A percentile compares a stretch with the other conserved stretches of the same genome.
Evolutionary conservation across 1,140 invertebrate species (phyloP).

Genomic region (Drosophila quadrilineata): DNA sequence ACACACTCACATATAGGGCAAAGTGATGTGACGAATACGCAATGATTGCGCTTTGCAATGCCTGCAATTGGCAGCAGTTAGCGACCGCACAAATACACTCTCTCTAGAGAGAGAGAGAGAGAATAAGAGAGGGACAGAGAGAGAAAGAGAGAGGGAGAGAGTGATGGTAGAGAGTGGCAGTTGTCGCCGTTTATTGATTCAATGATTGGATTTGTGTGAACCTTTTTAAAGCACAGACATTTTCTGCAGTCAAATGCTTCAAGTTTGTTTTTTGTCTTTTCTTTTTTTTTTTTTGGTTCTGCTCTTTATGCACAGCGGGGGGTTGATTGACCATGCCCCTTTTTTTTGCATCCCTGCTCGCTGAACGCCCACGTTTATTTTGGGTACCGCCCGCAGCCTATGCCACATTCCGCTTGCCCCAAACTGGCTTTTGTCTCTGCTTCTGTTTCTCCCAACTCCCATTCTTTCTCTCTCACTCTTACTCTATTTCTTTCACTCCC

Average conservation of each 20-base stretch:
- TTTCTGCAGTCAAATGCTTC: constrained; percentile 51
- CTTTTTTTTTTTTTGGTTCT: not conserved
- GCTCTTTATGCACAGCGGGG: too few species aligned
- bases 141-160: constrained; percentile 5
- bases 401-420: too few species aligned
- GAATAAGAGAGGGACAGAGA: not conserved
- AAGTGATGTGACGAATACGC: constrained; percentile 27
- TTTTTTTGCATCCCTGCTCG: too few species aligned
- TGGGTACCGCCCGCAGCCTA: not conserved
- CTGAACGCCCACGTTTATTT: too few species aligned
- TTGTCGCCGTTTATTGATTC: constrained; percentile 76
- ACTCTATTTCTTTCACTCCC: not conserved
- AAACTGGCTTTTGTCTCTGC: constrained; percentile 21
- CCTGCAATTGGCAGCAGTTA: constrained; percentile 56
- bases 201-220: constrained; percentile 75
- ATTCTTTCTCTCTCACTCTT: not conserved
- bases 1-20: not conserved
- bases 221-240: constrained; percentile 63
- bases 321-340: too few species aligned
- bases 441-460: not conserved
- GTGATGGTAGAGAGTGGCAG: constrained; percentile 28
- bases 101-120: not conserved
- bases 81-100: constrained; percentile 21
- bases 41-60: constrained; percentile 51
- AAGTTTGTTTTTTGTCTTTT: constrained; percentile 40